Conservation (phyloP, 2,797 vertebrate genomes). For the Bufotes viridis region DNA sequence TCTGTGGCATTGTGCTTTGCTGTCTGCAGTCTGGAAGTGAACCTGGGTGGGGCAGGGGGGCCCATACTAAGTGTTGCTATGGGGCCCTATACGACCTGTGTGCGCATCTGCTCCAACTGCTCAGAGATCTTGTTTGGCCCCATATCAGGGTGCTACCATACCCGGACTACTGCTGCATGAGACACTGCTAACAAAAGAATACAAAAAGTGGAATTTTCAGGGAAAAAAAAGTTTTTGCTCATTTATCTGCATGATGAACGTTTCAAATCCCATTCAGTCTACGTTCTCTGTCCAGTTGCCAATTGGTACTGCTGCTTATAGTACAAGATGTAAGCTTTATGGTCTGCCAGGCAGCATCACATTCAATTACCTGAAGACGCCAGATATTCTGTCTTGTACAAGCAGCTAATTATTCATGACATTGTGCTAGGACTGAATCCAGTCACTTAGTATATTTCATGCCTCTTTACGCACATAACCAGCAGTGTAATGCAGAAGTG, state of each 20-base stretch:
- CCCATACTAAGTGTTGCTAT: too few species aligned
- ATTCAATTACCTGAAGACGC: neutral
- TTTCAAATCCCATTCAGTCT: neutral
- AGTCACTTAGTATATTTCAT: neutral
- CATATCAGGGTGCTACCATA: neutral
- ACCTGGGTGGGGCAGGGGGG: too few species aligned
- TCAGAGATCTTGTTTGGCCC: neutral
- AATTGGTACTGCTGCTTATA: neutral
- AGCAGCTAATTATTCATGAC: conserved; percentile 7
- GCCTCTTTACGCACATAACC: neutral
- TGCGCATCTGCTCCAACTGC: too few species aligned
- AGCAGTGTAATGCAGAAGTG: neutral
- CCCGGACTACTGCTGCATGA: neutral
- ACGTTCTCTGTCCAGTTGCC: neutral
- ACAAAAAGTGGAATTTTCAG: too few species aligned
- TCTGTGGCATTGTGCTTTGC: too few species aligned
- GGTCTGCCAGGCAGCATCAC: conserved; percentile 23
- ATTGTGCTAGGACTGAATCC: neutral
- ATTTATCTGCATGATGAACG: neutral
- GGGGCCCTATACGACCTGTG: too few species aligned
- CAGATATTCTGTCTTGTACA: neutral
- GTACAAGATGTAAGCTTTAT: conserved; percentile 21
- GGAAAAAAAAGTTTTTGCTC: neutral
- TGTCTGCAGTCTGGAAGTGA: too few species aligned
- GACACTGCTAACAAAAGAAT: neutral